Base-by-base conservation (phyloP, 2,797 vertebrate genomes). In the Phataginus tetradactyla region DNA sequence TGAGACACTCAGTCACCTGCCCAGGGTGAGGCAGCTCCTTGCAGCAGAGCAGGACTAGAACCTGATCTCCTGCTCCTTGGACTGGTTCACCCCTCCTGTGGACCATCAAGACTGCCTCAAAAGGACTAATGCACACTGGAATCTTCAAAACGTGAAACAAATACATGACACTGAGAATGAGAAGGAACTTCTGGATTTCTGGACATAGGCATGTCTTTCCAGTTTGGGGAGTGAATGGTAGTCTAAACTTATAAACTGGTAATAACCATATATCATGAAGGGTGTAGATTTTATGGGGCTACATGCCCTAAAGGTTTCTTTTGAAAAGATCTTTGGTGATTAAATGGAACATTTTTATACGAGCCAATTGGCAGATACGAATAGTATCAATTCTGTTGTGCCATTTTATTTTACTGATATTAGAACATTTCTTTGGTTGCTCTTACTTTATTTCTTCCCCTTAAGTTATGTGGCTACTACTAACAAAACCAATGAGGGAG, bases 401-500 rank as follows among this genome's bases (percentile, higher is more conserved):
- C 20, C 37, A 69, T 89, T 93, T 45, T 39, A n/a, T 79, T 89
- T 81, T 69, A 42, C 18, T 87, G 39, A 83, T 37, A 86, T 15
- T 87, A 59, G 78, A 51, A 42, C 12, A 10, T 32, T 4, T 13
- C 23, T 96, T 88, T 86, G 66, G 92, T 8, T 87, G 7, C 13
- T 64, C 13, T 66, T 93, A 91, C 53, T 77, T 92, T 69, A 42
- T 61, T 37, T 80, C 37, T 83, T 75, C 27, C 71, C 55, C n/a
- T 86, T 53, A 89, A 87, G 37, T 71, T 45, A 91, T 11, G 45
- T 34, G 85, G 11, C 21, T 91, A 89, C 45, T 42, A 64, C 79
- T 80, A 55, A 39, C n/a, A 90, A 77, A 96, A 93, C 86, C 51
- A 91, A 45, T 27, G 7, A 55, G 61, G 45, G 25, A 93, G 83